These are phyloP conservation scores for Geodia barretti DNA, from an alignment of 37 sponge, comb jelly and placozoan genomes.

Conservation along the genomic window DNA sequence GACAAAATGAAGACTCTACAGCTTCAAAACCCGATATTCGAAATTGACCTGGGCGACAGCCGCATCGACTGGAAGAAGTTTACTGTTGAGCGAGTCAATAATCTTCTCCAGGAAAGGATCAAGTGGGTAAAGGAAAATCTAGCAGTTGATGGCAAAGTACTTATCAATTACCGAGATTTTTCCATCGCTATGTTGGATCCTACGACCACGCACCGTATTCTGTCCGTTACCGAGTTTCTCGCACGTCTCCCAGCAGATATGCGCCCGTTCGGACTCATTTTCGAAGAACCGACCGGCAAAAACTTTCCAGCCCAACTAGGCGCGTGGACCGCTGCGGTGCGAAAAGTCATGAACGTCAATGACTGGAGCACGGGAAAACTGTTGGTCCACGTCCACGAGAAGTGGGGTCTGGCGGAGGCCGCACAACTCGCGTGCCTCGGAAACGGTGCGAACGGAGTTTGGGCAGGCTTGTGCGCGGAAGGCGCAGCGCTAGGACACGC, in stretches of 20 bases:
- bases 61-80: constrained; percentile 57
- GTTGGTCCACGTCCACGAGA: constrained; percentile 78
- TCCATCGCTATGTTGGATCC: constrained; percentile 53
- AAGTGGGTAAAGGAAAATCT: constrained; percentile 53
- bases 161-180: constrained; percentile 85
- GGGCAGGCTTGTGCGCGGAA: constrained; percentile 87
- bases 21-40: constrained; percentile 69
- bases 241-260: constrained; percentile 47
- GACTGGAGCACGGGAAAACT: constrained; percentile 73
- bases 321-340: constrained; percentile 74
- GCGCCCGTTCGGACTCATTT: constrained; percentile 58
- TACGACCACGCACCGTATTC: constrained; percentile 52
- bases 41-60: constrained; percentile 54
- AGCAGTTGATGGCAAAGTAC: constrained; percentile 33
- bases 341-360: constrained; percentile 67
- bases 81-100: constrained; percentile 58
- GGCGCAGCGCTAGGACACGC: constrained; percentile 92
- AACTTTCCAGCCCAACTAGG: constrained; percentile 79
- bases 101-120: constrained; percentile 59
- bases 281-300: constrained; percentile 82
- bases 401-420: constrained; percentile 81
- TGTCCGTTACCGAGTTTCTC: constrained; percentile 60
- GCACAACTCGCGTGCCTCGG: constrained; percentile 73
- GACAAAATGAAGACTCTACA: constrained; percentile 75
- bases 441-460: constrained; percentile 84